Percentiles rank a stretch among this genome's conserved stretches.
Conservation (phyloP, 2,888 invertebrate species). For the Pristionchus entomophagus region DNA sequence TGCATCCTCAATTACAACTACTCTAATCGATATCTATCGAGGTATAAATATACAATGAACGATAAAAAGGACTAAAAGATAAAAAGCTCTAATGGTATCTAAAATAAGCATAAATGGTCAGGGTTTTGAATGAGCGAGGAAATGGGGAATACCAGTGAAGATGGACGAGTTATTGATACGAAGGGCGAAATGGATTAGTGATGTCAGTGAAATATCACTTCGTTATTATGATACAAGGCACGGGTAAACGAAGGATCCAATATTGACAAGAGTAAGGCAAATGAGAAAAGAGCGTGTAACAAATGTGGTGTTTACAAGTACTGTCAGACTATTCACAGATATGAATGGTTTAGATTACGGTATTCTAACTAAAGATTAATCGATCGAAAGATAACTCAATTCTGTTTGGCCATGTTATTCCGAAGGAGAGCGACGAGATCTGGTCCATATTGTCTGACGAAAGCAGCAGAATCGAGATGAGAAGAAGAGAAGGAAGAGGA, state of each 20-base stretch:
- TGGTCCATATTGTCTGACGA: background rate
- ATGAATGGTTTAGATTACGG: background rate
- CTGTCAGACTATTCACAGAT: slow-evolving; percentile 19
- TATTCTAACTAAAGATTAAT: background rate
- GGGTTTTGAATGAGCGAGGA: background rate
- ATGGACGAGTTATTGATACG: background rate
- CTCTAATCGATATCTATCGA: background rate
- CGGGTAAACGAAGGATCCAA: background rate
- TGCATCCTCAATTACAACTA: background rate
- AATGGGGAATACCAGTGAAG: background rate
- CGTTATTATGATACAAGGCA: slow-evolving; percentile 32
- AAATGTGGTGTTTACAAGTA: background rate
- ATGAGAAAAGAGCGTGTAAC: background rate
- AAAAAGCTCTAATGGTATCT: no score
- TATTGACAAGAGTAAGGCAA: slow-evolving; percentile 13
- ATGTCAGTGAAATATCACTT: background rate
- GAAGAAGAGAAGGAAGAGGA: slow-evolving; percentile 40
- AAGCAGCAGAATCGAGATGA: slow-evolving; percentile 1
- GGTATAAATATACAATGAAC: background rate
- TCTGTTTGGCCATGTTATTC: slow-evolving; percentile 44
- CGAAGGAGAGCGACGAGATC: slow-evolving; percentile 26
- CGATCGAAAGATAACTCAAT: slow-evolving; percentile 30
- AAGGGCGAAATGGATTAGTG: slow-evolving; percentile 19
- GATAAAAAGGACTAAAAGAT: background rate
- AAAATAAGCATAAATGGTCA: background rate